Percentiles rank a stretch among this genome's conserved stretches.
phyloP scores from a whole-genome alignment of 1,140 invertebrate species.

The Cydia strobilella region DNA sequence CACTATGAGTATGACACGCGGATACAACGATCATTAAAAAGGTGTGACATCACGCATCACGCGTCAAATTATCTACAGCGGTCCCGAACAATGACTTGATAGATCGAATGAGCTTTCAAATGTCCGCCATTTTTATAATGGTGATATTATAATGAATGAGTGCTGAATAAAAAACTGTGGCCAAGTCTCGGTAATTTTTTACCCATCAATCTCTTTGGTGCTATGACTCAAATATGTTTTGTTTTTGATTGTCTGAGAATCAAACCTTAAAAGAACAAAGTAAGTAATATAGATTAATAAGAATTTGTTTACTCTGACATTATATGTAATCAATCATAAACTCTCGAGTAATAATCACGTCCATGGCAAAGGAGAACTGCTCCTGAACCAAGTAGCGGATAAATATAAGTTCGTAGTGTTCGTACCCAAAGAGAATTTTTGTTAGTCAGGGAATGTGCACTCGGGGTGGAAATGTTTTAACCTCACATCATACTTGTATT shows the following conservation, averaged over 20 bases:
- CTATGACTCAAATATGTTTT: neutral
- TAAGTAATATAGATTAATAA: too few relatives aligned
- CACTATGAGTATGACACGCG: constrained; percentile 15
- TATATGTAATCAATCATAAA: too few relatives aligned
- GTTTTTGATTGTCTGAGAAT: neutral
- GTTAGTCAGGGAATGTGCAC: too few relatives aligned
- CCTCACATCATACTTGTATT: too few relatives aligned
- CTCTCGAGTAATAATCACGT: too few relatives aligned
- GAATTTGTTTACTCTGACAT: too few relatives aligned
- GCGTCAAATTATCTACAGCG: constrained; percentile 15
- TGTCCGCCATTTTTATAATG: constrained; percentile 11
- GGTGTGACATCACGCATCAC: constrained; percentile 29
- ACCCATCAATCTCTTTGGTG: constrained; percentile 17
- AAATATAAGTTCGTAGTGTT: too few relatives aligned
- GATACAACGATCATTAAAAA: constrained; percentile 19
- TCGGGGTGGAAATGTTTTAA: too few relatives aligned
- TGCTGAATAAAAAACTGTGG: neutral
- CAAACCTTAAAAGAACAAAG: too few relatives aligned
- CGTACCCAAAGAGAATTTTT: too few relatives aligned
- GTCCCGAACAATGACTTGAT: constrained; percentile 24
- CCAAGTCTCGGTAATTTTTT: constrained; percentile 11
- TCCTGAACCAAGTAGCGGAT: too few relatives aligned
- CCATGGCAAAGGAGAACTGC: too few relatives aligned
- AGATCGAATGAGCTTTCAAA: constrained; percentile 30
- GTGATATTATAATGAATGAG: constrained; percentile 18